These are phyloP conservation scores for Spongilla lacustris DNA, from an alignment of 37 sponge, comb jelly and placozoan genomes.

Conservation along the genomic window DNA sequence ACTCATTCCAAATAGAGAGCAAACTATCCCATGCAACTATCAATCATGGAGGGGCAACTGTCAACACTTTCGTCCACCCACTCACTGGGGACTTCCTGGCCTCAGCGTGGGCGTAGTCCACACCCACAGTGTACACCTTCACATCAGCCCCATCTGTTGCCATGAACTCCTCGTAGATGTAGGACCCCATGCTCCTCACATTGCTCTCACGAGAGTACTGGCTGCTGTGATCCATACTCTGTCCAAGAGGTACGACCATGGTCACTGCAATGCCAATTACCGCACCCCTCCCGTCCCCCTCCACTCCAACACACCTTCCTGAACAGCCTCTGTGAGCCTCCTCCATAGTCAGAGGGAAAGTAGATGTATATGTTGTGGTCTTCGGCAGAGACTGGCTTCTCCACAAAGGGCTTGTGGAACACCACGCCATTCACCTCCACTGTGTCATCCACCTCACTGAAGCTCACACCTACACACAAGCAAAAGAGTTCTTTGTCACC, in stretches of 20 bases:
- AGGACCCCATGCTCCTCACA: conserved; percentile 81
- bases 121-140: conserved; percentile 95
- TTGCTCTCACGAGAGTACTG: conserved; percentile 65
- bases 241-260: not conserved
- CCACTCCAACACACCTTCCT: conserved; percentile 71
- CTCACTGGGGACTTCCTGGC: conserved; percentile 96
- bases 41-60: too few species aligned
- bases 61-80: not conserved
- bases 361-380: conserved; percentile 95
- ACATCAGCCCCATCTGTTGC: conserved; percentile 96
- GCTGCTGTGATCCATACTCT: conserved; percentile 69
- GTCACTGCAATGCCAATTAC: not conserved
- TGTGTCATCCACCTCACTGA: conserved; percentile 78
- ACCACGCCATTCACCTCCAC: conserved; percentile 71
- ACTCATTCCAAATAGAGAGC: not conserved
- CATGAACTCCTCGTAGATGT: conserved; percentile 95
- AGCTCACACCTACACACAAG: not conserved
- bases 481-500: too few species aligned
- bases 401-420: conserved; percentile 97
- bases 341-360: conserved; percentile 93
- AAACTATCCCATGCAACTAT: not conserved
- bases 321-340: conserved; percentile 90
- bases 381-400: conserved; percentile 93
- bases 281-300: not conserved
- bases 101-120: conserved; percentile 96